Evolutionary conservation across 2,797 vertebrate genomes (phyloP), one percentile per base, ranked within the genome.

Genomic region (Chromis chromis): DNA sequence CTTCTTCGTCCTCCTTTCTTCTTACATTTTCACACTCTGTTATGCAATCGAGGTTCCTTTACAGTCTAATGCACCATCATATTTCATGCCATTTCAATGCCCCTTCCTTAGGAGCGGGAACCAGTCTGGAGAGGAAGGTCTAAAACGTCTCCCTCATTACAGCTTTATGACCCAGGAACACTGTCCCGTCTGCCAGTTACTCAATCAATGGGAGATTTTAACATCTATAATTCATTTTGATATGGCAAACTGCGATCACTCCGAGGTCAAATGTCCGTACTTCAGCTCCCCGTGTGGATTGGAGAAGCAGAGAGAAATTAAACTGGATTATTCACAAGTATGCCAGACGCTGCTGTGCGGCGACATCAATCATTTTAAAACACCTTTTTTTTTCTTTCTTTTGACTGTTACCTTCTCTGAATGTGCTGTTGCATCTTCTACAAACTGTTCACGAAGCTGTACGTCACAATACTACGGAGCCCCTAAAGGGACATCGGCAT

Each of bases 211-310:
- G 48, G 72, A 72, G 63, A 74, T 85, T 65, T 53, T 58, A 57
- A 14, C 28, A 70, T 81, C 50, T 69, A 82, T 83, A 70, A 82
- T 85, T 80, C 65, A 85, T 80, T 65, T 33, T 27, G 48, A 69
- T 44, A 17, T 44, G 42, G 59, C 52, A 55, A 65, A 40, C 67
- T 63, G 74, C 62, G 58, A 64, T 78, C 53, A 24, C 31, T 59
- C 61, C 1, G 33, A 72, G 76, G 83, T 85, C 83, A 80, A 59
- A 77, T 31, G 62, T 61, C 57, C 44, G 50, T 21, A 55, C 80
- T 62, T 56, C 66, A 73, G 54, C 66, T 76, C 70, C 72, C 70
- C 40, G 4, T 48, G 63, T 59, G 69, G 62, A 76, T 61, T 49
- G 56, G 27, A 57, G 57, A 54, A 50, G 76, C 42, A 70, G 70